Evolutionary conservation across 2,797 vertebrate species (phyloP).

Genomic region (Menidia menidia): DNA sequence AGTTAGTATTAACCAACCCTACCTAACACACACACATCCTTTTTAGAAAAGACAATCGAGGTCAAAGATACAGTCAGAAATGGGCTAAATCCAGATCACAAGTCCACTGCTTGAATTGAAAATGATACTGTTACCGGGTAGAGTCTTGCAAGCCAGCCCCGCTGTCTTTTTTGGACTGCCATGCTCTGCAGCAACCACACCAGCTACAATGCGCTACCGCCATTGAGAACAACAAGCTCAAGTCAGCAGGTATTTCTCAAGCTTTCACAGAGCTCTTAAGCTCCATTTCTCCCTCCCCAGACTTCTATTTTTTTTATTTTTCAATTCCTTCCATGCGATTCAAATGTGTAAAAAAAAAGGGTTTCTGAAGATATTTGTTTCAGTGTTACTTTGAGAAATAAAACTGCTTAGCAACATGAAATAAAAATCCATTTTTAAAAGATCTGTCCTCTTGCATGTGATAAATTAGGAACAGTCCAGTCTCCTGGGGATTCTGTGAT

Average conservation of each 20-base stretch:
- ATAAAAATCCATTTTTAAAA: slow-evolving; percentile 1
- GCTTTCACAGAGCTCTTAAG: slow-evolving; percentile 38
- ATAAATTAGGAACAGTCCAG: slow-evolving; percentile 29
- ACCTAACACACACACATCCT: slow-evolving; percentile 37
- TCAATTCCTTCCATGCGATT: slow-evolving; percentile 36
- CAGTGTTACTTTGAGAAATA: slow-evolving; percentile 19
- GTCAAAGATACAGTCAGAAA: slow-evolving; percentile 49
- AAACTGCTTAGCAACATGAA: slow-evolving; percentile 17
- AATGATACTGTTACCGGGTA: slow-evolving; percentile 45
- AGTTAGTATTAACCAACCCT: slow-evolving; percentile 46
- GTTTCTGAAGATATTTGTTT: slow-evolving; percentile 12
- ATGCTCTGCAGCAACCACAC: slow-evolving; percentile 16
- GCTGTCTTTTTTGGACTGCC: slow-evolving; percentile 6
- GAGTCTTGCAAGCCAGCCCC: background rate
- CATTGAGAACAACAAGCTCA: slow-evolving; percentile 63
- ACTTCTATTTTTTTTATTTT: slow-evolving; percentile 50
- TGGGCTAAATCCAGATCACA: slow-evolving; percentile 29
- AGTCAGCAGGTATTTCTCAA: slow-evolving; percentile 49
- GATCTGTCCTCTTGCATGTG: background rate
- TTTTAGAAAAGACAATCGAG: slow-evolving; percentile 55
- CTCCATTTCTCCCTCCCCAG: slow-evolving; percentile 22
- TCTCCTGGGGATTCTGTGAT: slow-evolving; percentile 41
- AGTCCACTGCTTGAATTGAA: slow-evolving; percentile 52
- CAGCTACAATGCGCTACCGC: slow-evolving; percentile 46
- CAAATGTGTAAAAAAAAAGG: slow-evolving; percentile 10